Conservation (phyloP, 2,888 invertebrate species). For the Drosophila demipolita region DNA sequence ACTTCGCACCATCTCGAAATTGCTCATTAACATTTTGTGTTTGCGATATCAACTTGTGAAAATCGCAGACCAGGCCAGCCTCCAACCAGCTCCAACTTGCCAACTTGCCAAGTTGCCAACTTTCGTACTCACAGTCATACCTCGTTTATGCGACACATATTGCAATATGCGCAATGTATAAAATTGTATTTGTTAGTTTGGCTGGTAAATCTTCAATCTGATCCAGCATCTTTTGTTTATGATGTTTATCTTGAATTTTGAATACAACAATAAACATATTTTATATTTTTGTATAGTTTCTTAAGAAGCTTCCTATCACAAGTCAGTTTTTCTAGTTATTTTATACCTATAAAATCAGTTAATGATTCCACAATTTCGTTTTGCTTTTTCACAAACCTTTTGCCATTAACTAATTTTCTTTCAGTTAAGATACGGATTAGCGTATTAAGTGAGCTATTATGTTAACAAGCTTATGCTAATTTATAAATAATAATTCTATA, state of each 20-base stretch:
- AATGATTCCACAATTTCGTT: neutral
- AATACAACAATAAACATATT: neutral
- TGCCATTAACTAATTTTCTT: neutral
- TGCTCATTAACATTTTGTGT: conserved; percentile 86
- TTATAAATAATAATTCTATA: neutral
- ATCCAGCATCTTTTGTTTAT: neutral
- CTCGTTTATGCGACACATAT: conserved; percentile 33
- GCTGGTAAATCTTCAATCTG: neutral
- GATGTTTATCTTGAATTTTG: neutral
- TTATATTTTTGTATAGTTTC: neutral
- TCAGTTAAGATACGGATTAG: neutral
- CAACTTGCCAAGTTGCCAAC: conserved; percentile 24
- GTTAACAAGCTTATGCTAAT: neutral
- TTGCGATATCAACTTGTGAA: conserved; percentile 85
- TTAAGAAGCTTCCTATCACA: neutral
- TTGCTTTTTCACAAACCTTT: neutral
- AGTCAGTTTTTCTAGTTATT: neutral
- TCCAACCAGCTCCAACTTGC: conserved; percentile 37
- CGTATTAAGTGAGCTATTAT: neutral
- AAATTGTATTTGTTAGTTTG: neutral
- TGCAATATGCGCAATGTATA: conserved; percentile 5
- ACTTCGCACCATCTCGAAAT: conserved; percentile 86
- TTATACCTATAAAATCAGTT: neutral
- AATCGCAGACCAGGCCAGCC: conserved; percentile 78
- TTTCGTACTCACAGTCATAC: conserved; percentile 25